Evolutionary conservation across 1,140 invertebrate genomes (phyloP), one percentile per base, ranked within the genome.

Genomic region (Scaptomyza graminum): DNA sequence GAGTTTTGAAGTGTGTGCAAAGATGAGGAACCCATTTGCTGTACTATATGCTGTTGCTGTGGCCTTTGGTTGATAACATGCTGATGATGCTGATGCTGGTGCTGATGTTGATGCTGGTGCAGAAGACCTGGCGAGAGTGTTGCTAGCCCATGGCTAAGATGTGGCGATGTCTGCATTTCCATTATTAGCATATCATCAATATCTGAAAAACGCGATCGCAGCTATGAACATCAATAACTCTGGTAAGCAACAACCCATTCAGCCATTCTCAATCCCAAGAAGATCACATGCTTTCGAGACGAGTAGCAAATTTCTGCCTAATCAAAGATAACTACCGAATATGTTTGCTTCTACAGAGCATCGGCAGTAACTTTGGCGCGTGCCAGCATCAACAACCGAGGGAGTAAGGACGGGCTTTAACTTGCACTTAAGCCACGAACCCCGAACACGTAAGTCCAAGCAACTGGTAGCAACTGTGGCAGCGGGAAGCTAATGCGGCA

Each of bases 121-220:
- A 73, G 49, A 43, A 73, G 50, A 31, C 57, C 62, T 31, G 75
- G 77, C 50, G 76, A 78, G 16, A 87, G 63, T 56, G 78, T 56
- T 28, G 74, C 65, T 41, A 91, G 65, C 56, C 81, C 89, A 75
- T 91, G 74, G 78, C 70, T 76, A 54, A 80, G 77, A 73, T 77
- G 68, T 74, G 89, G 56, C 47, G 83, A 62, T 60, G 89, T 76
- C 74, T 91, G 90, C 76, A 91, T 81, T 70, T 91, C 90, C 90
- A 91, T 91, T 70, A 70, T 91, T 54, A 90, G 73, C 78, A 83
- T 90, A 79, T 72, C 75, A 76, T 71, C 18, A 73, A 65, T 50
- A 70, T 55, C 83, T 89, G 54, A 28, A 83, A 28, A 39, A 64
- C n/a, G 44, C 11, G 54, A 72, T 25, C 46, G 28, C 3, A 13